Evolutionary conservation across 35 echinoderm and acorn worm species (phyloP).

Genomic region (Diadema setosum): DNA sequence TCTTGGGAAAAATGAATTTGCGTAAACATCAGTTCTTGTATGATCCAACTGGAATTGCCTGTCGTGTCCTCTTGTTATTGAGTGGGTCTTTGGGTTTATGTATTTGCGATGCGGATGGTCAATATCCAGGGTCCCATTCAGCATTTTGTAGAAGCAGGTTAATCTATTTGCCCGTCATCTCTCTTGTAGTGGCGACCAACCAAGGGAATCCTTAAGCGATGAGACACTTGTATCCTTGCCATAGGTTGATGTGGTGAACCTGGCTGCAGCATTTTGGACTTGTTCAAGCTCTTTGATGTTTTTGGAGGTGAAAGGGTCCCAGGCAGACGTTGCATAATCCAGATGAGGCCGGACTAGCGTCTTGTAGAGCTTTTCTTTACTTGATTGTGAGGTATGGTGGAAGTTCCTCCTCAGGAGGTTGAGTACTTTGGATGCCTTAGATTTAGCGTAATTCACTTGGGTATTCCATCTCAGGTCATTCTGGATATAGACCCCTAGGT

Average conservation of each 20-base stretch:
- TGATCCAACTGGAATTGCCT: background rate
- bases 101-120: background rate
- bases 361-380: background rate
- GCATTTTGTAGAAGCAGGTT: background rate
- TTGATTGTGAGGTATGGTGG: background rate
- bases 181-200: background rate
- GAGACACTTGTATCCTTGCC: conserved; percentile 23
- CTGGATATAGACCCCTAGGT: background rate
- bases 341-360: background rate
- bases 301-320: conserved; percentile 30
- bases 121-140: background rate
- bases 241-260: background rate
- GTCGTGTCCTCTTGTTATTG: background rate
- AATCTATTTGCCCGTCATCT: background rate
- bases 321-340: background rate
- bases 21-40: background rate
- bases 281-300: background rate
- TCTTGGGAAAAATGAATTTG: background rate
- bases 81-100: background rate
- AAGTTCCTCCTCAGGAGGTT: background rate
- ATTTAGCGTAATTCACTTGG: background rate
- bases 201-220: background rate
- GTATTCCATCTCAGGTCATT: background rate
- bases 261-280: conserved; percentile 2
- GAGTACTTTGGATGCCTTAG: background rate